A percentile compares a stretch with the other conserved stretches of the same genome.
phyloP scores from a whole-genome alignment of 1,140 invertebrate genomes.

The Drosophila novamexicana region DNA sequence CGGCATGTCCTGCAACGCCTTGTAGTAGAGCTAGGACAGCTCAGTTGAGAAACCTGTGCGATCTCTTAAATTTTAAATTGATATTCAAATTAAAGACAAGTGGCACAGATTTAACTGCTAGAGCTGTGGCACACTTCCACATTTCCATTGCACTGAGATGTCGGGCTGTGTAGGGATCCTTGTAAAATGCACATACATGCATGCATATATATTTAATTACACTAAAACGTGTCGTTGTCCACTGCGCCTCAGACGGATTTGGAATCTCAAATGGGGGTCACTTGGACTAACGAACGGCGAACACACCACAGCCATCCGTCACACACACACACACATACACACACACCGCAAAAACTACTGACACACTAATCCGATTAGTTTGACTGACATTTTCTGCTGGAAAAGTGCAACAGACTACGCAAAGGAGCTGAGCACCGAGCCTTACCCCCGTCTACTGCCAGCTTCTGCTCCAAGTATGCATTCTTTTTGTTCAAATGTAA shows the following conservation, averaged over 20 bases:
- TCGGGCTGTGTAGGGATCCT: constrained; percentile 32
- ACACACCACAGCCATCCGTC: constrained; percentile 59
- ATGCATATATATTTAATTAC: constrained; percentile 80
- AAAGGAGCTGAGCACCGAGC: constrained; percentile 25
- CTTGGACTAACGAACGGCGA: constrained; percentile 72
- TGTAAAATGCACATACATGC: constrained; percentile 42
- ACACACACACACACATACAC: constrained; percentile 42
- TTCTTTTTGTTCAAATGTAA: constrained; percentile 80
- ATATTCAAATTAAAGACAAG: constrained; percentile 47
- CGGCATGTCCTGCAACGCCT: constrained; percentile 23
- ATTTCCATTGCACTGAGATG: constrained; percentile 20
- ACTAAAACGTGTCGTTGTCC: constrained; percentile 76
- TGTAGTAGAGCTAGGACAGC: not conserved
- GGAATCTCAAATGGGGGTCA: constrained; percentile 66
- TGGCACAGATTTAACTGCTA: constrained; percentile 37
- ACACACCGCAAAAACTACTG: constrained; percentile 56
- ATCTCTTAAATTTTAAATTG: constrained; percentile 49
- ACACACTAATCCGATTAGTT: constrained; percentile 83
- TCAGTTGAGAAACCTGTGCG: constrained; percentile 23
- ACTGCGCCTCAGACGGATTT: constrained; percentile 28
- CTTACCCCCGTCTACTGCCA: constrained; percentile 12
- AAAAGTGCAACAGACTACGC: constrained; percentile 51
- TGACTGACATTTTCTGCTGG: constrained; percentile 71
- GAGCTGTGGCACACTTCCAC: constrained; percentile 29
- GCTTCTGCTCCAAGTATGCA: constrained; percentile 48